Evolutionary conservation across 2,113 vertebrate genomes (phyloP).

Genomic region (Mystacornis crossleyi): DNA sequence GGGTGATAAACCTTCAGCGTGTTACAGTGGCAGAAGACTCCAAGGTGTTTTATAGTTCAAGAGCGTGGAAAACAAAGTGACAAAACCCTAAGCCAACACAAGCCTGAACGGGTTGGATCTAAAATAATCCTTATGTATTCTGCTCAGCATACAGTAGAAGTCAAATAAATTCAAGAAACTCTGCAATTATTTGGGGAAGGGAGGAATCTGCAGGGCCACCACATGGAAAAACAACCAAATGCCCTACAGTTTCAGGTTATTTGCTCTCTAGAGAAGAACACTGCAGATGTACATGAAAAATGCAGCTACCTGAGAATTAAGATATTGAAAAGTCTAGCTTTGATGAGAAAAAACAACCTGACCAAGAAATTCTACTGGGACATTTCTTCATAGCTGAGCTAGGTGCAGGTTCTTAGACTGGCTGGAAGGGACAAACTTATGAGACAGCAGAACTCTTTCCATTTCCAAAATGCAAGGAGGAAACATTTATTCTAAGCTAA

Average conservation of each 20-base stretch:
- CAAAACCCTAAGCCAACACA: background rate
- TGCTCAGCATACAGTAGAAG: background rate
- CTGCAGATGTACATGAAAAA: background rate
- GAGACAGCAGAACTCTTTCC: background rate
- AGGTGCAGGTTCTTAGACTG: background rate
- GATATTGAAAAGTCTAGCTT: background rate
- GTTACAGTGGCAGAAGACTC: background rate
- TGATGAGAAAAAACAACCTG: background rate
- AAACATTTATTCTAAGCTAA: background rate
- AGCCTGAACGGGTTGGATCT: background rate
- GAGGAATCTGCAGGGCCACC: background rate
- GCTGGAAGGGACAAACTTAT: background rate
- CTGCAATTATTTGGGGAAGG: background rate
- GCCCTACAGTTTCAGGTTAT: background rate
- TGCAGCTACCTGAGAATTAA: background rate
- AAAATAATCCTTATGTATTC: background rate
- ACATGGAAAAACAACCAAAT: background rate
- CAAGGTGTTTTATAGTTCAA: rapidly evolving
- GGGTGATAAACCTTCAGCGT: rapidly evolving
- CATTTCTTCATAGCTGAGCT: background rate
- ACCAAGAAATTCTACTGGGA: background rate
- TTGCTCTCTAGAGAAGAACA: background rate
- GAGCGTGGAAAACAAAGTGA: background rate
- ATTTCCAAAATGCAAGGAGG: background rate
- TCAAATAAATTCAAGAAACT: background rate